Evolutionary conservation across 2,888 invertebrate genomes (phyloP).

Genomic region (Lithosia quadra): DNA sequence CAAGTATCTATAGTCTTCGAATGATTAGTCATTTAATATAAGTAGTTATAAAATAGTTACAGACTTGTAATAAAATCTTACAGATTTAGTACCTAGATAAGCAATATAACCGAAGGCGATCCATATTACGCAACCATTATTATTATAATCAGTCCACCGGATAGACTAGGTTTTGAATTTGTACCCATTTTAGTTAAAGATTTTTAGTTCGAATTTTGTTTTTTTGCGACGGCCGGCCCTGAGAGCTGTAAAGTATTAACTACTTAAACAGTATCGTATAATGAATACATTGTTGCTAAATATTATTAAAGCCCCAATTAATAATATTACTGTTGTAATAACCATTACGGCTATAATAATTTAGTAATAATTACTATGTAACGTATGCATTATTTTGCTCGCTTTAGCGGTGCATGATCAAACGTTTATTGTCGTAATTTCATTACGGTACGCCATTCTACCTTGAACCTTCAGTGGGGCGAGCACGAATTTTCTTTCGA

Average conservation of each 20-base stretch:
- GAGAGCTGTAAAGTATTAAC: constrained; percentile 36
- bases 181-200: too few relatives aligned
- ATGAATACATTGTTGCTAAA: constrained; percentile 56
- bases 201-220: too few relatives aligned
- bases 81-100: too few relatives aligned
- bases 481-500: too few relatives aligned
- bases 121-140: too few relatives aligned
- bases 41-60: too few relatives aligned
- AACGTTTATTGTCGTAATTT: constrained; percentile 65
- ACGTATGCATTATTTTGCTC: constrained; percentile 64
- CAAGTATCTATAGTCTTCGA: too few relatives aligned
- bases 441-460: constrained; percentile 43
- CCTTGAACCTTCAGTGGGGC: not conserved
- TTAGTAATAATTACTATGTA: constrained; percentile 54
- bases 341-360: constrained; percentile 57
- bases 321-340: constrained; percentile 31
- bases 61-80: too few relatives aligned
- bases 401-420: constrained; percentile 56
- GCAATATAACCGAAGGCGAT: too few relatives aligned
- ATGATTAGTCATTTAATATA: too few relatives aligned
- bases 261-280: constrained; percentile 55
- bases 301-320: constrained; percentile 50
- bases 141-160: too few relatives aligned
- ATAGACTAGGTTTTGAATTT: too few relatives aligned
- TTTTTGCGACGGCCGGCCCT: not conserved